Evolutionary conservation across 1,140 invertebrate genomes (phyloP).

Genomic region (Leptoteleia sp.): DNA sequence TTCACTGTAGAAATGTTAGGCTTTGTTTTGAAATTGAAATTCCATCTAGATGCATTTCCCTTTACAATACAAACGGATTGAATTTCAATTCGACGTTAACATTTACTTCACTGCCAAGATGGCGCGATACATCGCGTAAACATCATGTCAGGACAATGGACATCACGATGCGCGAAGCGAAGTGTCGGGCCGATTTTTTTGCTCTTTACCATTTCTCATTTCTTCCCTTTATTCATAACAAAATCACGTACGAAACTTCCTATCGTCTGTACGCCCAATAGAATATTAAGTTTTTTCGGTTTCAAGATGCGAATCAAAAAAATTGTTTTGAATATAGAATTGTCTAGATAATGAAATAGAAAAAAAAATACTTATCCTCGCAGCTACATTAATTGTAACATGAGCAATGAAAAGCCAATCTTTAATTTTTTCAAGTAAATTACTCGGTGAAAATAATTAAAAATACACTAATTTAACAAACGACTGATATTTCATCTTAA

Average conservation of each 20-base stretch:
- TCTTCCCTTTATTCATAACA: slow-evolving; percentile 70
- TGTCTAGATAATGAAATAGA: too few species aligned
- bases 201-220: slow-evolving; percentile 70
- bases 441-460: too few species aligned
- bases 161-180: slow-evolving; percentile 72
- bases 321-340: slow-evolving; percentile 1
- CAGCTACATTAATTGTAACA: too few species aligned
- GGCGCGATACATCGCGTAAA: slow-evolving; percentile 66
- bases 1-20: slow-evolving; percentile 4
- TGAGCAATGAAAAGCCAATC: too few species aligned
- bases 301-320: slow-evolving; percentile 44
- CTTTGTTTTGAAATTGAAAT: slow-evolving; percentile 37
- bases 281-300: slow-evolving; percentile 61
- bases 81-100: slow-evolving; percentile 58
- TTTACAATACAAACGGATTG: slow-evolving; percentile 46
- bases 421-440: too few species aligned
- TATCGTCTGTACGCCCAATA: slow-evolving; percentile 60
- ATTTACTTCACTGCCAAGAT: slow-evolving; percentile 54
- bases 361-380: too few species aligned
- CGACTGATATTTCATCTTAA: too few species aligned
- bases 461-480: too few species aligned
- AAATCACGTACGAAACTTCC: slow-evolving; percentile 77
- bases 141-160: slow-evolving; percentile 70
- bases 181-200: slow-evolving; percentile 68
- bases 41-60: slow-evolving; percentile 31